phyloP scores from a whole-genome alignment of 2,113 vertebrate genomes.

The Ophthalmolycus amberensis region DNA sequence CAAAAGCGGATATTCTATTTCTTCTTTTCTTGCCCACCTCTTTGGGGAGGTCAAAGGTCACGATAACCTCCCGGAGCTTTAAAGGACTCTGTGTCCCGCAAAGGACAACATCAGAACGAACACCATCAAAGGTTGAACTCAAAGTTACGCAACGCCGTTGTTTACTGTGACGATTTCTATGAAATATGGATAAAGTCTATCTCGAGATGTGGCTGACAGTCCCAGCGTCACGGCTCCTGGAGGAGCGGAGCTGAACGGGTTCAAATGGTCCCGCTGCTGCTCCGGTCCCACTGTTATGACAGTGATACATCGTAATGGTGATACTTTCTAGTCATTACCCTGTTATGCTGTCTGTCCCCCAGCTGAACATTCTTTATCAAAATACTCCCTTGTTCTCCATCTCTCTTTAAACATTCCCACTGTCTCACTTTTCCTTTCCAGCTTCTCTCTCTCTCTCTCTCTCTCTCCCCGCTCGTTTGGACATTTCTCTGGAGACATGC shows the following conservation, averaged over 20 bases:
- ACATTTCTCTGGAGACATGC: slow-evolving; percentile 59
- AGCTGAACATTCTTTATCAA: slow-evolving; percentile 64
- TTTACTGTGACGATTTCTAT: slow-evolving; percentile 7
- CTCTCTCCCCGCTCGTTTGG: slow-evolving; percentile 24
- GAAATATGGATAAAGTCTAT: slow-evolving; percentile 20
- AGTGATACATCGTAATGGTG: slow-evolving; percentile 72
- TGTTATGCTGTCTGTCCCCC: slow-evolving; percentile 67
- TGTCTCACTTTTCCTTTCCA: slow-evolving; percentile 35
- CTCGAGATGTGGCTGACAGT: slow-evolving; percentile 17
- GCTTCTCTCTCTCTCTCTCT: slow-evolving; percentile 19
- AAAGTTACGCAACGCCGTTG: not conserved
- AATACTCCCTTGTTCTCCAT: slow-evolving; percentile 62
- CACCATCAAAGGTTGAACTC: slow-evolving; percentile 5
- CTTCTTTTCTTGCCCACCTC: not conserved
- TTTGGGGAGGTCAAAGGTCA: not conserved
- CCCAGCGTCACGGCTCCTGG: slow-evolving; percentile 20
- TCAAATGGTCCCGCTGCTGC: slow-evolving; percentile 50
- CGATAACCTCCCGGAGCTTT: not conserved
- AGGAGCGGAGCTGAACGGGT: slow-evolving; percentile 37
- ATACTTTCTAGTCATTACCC: slow-evolving; percentile 71
- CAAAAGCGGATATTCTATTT: not conserved
- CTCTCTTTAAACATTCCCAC: slow-evolving; percentile 57
- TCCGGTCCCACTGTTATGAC: slow-evolving; percentile 48
- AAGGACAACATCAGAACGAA: slow-evolving; percentile 2
- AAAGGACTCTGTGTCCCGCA: not conserved